Percentiles rank a stretch among this genome's conserved stretches.
These are phyloP conservation scores for Rhyacophila evoluta DNA, from an alignment of 2,888 invertebrate genomes.

Conservation along the genomic window DNA sequence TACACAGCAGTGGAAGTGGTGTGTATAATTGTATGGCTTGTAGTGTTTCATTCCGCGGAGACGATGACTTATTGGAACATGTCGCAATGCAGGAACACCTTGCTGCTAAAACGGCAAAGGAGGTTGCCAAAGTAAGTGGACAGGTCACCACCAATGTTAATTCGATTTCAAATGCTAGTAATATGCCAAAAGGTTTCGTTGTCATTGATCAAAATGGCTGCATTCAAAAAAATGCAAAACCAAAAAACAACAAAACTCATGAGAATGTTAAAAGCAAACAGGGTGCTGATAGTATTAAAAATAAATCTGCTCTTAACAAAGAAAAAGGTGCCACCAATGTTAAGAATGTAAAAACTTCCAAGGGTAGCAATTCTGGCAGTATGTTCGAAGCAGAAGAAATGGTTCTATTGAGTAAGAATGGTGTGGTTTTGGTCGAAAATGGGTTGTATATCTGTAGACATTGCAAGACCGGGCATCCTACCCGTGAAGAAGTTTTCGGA, in stretches of 20 bases:
- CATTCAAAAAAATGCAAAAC: neutral
- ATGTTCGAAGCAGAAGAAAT: neutral
- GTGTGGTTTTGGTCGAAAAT: neutral
- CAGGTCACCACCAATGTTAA: neutral
- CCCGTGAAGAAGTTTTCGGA: neutral
- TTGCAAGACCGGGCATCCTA: neutral
- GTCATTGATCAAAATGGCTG: neutral
- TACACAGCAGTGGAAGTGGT: neutral
- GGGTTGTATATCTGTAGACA: neutral
- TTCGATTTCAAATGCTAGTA: neutral
- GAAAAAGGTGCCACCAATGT: neutral
- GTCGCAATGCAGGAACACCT: neutral
- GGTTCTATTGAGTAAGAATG: neutral
- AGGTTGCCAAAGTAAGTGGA: neutral
- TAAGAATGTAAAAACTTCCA: neutral
- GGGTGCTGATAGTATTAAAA: neutral
- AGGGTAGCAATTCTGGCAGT: neutral
- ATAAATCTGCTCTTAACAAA: neutral
- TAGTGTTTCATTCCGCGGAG: neutral
- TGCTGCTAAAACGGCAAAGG: neutral
- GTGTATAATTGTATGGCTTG: neutral
- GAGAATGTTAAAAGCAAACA: neutral
- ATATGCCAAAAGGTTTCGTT: neutral
- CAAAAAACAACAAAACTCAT: neutral
- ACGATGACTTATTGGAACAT: neutral